Evolutionary conservation across 2,113 vertebrate species (phyloP).

Genomic region (Pogona vitticeps): DNA sequence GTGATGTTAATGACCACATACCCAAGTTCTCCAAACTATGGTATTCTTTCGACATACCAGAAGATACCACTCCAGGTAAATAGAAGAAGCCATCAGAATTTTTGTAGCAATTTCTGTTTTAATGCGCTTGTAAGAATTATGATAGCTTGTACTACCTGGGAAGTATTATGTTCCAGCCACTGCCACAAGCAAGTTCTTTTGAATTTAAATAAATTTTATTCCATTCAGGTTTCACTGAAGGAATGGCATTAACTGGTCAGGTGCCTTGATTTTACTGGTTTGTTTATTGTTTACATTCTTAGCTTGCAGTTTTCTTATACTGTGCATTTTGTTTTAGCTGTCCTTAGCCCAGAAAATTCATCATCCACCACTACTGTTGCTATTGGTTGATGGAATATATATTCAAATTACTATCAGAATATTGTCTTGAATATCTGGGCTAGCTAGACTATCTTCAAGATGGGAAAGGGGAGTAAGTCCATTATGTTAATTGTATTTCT

Average conservation of each 20-base stretch:
- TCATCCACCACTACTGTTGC: background rate
- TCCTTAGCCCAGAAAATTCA: background rate
- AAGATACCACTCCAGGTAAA: constrained; percentile 90
- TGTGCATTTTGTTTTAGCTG: background rate
- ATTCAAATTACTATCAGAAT: background rate
- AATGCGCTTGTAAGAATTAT: background rate
- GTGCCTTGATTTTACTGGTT: background rate
- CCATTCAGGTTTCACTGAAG: background rate
- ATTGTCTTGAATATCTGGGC: background rate
- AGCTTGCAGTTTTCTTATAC: background rate
- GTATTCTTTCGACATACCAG: constrained; percentile 93
- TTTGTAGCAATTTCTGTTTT: background rate
- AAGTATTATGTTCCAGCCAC: background rate
- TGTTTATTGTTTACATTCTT: background rate
- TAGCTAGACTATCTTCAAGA: background rate
- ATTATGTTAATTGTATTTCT: background rate
- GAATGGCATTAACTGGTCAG: background rate
- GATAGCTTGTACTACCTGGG: background rate
- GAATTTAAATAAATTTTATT: too few species aligned
- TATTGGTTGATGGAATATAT: background rate
- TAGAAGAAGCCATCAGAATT: background rate
- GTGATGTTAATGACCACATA: constrained; percentile 93
- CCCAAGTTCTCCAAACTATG: constrained; percentile 90
- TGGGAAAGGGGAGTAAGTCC: background rate
- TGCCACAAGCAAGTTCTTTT: background rate